Evolutionary conservation across 2,888 invertebrate genomes (phyloP).

Genomic region (Drosophila tripunctata): DNA sequence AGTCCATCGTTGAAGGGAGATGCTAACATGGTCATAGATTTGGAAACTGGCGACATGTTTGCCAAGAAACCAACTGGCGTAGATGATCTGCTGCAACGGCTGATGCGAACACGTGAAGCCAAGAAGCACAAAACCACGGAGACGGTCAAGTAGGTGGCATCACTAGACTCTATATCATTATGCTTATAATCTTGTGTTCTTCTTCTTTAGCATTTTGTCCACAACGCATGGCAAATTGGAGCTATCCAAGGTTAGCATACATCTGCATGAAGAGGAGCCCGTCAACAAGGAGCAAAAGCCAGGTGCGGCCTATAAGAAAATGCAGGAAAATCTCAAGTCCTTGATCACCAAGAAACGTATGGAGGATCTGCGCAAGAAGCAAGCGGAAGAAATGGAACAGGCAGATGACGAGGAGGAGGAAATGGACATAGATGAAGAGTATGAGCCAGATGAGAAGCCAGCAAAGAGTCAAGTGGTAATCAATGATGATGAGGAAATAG

Average conservation of each 20-base stretch:
- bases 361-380: conserved; percentile 87
- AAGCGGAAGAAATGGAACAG: conserved; percentile 84
- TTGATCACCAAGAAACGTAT: conserved; percentile 89
- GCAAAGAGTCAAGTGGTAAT: conserved; percentile 39
- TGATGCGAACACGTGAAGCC: conserved; percentile 88
- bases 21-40: conserved; percentile 86
- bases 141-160: conserved; percentile 84
- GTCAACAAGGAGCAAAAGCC: conserved; percentile 85
- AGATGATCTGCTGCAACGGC: conserved; percentile 88
- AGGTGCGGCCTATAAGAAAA: conserved; percentile 88
- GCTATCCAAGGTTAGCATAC: conserved; percentile 80
- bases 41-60: conserved; percentile 85
- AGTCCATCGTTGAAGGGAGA: conserved; percentile 86
- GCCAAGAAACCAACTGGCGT: conserved; percentile 86
- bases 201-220: conserved; percentile 82
- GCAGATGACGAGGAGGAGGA: conserved; percentile 80
- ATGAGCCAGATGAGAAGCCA: conserved; percentile 74
- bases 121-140: conserved; percentile 86
- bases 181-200: neutral
- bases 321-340: conserved; percentile 89
- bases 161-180: neutral
- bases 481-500: conserved; percentile 61
- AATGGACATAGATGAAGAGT: conserved; percentile 74
- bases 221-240: conserved; percentile 84
- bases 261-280: conserved; percentile 72